A percentile compares a stretch with the other conserved stretches of the same genome.
Conservation (phyloP, 2,113 vertebrate species). For the Pao palembangensis region DNA sequence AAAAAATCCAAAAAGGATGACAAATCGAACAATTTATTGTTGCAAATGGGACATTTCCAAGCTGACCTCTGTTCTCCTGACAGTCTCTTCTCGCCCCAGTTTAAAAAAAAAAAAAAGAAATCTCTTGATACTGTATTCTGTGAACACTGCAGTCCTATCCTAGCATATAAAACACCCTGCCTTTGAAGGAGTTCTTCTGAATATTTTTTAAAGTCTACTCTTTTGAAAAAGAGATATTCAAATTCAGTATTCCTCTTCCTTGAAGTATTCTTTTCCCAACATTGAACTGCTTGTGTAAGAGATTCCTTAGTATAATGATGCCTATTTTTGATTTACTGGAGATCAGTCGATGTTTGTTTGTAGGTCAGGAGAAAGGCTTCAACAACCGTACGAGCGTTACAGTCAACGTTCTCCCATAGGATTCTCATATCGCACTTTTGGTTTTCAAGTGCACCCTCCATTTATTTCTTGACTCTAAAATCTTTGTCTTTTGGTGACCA, state of each 20-base stretch:
- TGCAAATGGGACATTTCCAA: not conserved
- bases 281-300: not conserved
- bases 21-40: not conserved
- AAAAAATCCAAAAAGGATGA: not conserved
- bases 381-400: too few relatives aligned
- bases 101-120: not conserved
- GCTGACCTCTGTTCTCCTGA: not conserved
- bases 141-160: not conserved
- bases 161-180: not conserved
- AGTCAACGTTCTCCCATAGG: too few relatives aligned
- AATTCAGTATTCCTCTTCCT: not conserved
- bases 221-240: not conserved
- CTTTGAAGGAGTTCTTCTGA: too few relatives aligned
- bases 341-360: not conserved
- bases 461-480: not conserved
- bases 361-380: too few relatives aligned
- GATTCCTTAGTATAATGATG: not conserved
- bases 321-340: not conserved
- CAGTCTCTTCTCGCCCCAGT: not conserved
- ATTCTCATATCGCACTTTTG: too few relatives aligned
- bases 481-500: slow-evolving; percentile 39
- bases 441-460: too few relatives aligned
- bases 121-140: not conserved
- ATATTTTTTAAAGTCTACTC: not conserved
- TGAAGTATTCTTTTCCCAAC: not conserved